phyloP scores from a whole-genome alignment of 2,797 vertebrate species.

The Sciurus vulgaris region DNA sequence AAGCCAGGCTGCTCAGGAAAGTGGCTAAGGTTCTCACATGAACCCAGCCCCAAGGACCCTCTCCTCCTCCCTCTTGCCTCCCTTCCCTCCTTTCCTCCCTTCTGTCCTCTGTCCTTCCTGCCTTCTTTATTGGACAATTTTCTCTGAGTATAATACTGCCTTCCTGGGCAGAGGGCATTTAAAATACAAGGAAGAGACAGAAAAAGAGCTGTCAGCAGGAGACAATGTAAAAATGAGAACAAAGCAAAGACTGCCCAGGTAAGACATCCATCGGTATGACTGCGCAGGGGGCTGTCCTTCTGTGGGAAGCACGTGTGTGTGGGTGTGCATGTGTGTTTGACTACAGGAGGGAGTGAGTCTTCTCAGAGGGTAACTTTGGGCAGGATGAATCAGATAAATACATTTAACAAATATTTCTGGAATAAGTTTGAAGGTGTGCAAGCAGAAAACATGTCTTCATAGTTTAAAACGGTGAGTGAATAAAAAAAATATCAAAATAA shows the following conservation, averaged over 20 bases:
- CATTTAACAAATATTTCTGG: neutral
- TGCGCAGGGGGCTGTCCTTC: neutral
- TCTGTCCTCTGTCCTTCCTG: neutral
- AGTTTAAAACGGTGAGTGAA: neutral
- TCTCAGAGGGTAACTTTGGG: neutral
- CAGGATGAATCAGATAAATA: neutral
- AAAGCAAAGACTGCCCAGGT: neutral
- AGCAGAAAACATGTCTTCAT: neutral
- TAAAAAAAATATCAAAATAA: neutral
- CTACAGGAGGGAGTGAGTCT: fast-evolving
- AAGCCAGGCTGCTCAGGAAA: neutral
- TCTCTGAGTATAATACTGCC: too few relatives aligned
- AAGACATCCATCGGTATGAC: neutral
- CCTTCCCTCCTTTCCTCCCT: neutral
- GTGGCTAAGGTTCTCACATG: neutral
- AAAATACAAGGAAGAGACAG: neutral
- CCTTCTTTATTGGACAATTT: neutral
- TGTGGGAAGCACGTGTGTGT: neutral
- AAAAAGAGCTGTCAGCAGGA: neutral
- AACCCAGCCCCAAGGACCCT: fast-evolving
- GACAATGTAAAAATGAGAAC: neutral
- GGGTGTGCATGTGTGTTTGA: neutral
- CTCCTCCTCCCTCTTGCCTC: fast-evolving
- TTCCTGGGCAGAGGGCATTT: fast-evolving
- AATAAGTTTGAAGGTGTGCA: neutral